phyloP scores from a whole-genome alignment of 1,140 invertebrate species.

The Pseudoatta argentina region DNA sequence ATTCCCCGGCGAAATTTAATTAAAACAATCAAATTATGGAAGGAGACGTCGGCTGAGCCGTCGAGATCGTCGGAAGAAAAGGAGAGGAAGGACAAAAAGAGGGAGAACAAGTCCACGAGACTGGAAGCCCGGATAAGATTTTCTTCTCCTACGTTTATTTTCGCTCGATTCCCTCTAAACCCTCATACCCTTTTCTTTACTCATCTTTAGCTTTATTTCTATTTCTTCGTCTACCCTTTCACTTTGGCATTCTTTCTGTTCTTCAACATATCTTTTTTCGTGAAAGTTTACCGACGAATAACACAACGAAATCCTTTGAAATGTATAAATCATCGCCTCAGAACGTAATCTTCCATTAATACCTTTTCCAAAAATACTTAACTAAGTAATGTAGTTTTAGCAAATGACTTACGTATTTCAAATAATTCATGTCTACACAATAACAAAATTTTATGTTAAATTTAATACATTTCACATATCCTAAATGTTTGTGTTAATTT shows the following conservation, averaged over 20 bases:
- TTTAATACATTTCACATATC: too few species aligned
- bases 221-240: conserved; percentile 38
- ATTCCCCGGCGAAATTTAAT: conserved; percentile 86
- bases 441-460: too few species aligned
- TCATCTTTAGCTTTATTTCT: conserved; percentile 34
- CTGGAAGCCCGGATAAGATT: conserved; percentile 81
- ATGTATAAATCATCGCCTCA: neutral
- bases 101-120: conserved; percentile 72
- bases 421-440: neutral
- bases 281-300: conserved; percentile 1
- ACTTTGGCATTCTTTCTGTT: conserved; percentile 2
- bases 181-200: conserved; percentile 14
- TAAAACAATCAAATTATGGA: conserved; percentile 87
- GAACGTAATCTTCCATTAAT: neutral
- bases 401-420: neutral
- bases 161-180: conserved; percentile 69
- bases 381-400: neutral
- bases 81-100: conserved; percentile 73
- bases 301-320: conserved; percentile 2
- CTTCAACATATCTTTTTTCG: conserved; percentile 30
- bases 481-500: too few species aligned
- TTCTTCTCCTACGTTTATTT: conserved; percentile 81
- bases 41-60: conserved; percentile 83
- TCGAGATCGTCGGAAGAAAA: conserved; percentile 74
- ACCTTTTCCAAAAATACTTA: conserved; percentile 9